Percentiles rank a stretch among this genome's conserved stretches.
These are phyloP conservation scores for Halcyon malimbica DNA, from an alignment of 2,113 vertebrate species.

Conservation along the genomic window DNA sequence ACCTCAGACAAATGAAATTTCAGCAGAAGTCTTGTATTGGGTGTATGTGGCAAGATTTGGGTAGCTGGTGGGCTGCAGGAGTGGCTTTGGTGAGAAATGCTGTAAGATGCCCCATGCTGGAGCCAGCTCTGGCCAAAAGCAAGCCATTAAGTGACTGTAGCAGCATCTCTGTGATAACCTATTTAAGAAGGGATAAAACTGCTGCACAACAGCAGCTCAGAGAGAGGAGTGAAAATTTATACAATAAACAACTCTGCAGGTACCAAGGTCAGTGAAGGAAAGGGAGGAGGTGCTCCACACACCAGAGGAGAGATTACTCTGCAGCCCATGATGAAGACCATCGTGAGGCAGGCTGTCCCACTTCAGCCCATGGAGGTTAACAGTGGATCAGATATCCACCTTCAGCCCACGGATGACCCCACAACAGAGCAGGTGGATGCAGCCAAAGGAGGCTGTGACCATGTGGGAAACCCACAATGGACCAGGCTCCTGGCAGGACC, in stretches of 20 bases:
- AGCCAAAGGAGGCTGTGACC: not conserved
- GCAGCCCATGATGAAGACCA: not conserved
- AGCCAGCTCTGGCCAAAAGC: not conserved
- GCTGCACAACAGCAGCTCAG: not conserved
- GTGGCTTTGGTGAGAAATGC: not conserved
- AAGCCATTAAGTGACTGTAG: rapidly evolving
- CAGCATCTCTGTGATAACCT: not conserved
- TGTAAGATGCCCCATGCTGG: not conserved
- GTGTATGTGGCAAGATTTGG: not conserved
- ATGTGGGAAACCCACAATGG: rapidly evolving
- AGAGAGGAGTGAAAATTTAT: not conserved
- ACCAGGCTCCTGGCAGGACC: not conserved
- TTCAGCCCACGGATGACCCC: not conserved
- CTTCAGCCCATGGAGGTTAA: not conserved
- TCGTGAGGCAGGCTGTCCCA: not conserved
- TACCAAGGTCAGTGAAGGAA: not conserved
- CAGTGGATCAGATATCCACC: not conserved
- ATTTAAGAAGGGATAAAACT: not conserved
- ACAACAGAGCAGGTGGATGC: rapidly evolving
- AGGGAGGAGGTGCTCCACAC: not conserved
- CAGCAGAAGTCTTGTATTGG: not conserved
- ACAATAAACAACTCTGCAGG: not conserved
- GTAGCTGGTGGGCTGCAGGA: not conserved
- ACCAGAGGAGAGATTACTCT: not conserved
- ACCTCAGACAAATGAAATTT: not conserved